Percentiles rank a stretch among this genome's conserved stretches.
phyloP scores from a whole-genome alignment of 2,888 invertebrate species.

The Gandaritis pyraliata region DNA sequence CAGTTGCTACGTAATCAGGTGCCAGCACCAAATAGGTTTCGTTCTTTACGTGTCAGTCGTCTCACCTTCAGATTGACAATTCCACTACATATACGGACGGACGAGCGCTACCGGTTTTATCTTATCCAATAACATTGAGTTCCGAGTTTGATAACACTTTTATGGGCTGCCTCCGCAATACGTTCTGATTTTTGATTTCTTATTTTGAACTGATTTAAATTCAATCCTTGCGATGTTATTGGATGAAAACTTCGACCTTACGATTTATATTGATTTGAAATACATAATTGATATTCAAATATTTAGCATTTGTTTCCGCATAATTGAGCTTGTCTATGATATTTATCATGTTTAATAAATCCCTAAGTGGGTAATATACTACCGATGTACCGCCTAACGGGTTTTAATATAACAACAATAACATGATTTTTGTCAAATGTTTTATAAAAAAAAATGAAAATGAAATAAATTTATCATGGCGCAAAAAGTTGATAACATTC shows the following conservation, averaged over 20 bases:
- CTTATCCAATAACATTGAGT: constrained; percentile 32
- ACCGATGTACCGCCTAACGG: too few relatives aligned
- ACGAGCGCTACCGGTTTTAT: constrained; percentile 30
- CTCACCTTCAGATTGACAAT: constrained; percentile 29
- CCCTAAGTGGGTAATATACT: too few relatives aligned
- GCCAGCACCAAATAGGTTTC: constrained; percentile 19
- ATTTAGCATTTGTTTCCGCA: too few relatives aligned
- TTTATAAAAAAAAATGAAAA: too few relatives aligned
- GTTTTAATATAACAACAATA: background rate
- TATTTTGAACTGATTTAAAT: constrained; percentile 11
- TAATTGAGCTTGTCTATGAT: too few relatives aligned
- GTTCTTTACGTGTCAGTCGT: constrained; percentile 15
- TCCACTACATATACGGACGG: constrained; percentile 11
- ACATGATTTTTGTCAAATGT: background rate
- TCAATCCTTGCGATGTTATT: background rate
- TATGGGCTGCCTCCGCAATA: constrained; percentile 22
- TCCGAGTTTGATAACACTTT: constrained; percentile 31
- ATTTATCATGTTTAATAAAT: too few relatives aligned
- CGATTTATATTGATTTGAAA: too few relatives aligned
- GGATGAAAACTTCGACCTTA: background rate
- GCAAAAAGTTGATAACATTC: too few relatives aligned
- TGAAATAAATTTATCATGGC: too few relatives aligned
- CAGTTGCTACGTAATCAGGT: constrained; percentile 6
- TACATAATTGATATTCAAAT: too few relatives aligned
- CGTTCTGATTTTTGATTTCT: constrained; percentile 19